Evolutionary conservation across 2,888 invertebrate species (phyloP).

Genomic region (Ectemnius cavifrons): DNA sequence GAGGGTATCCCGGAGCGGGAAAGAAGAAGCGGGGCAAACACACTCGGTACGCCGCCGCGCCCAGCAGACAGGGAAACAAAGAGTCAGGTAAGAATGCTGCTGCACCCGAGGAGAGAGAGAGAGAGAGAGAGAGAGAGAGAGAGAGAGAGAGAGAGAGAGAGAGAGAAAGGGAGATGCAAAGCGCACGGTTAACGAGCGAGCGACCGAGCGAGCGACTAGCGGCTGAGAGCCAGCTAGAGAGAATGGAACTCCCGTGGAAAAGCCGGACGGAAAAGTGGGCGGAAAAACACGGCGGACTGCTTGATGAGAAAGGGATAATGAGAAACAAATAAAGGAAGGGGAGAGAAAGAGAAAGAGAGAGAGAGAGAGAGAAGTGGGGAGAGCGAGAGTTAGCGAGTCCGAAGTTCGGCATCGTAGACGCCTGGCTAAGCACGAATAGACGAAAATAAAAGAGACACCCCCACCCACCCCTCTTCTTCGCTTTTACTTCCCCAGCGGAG

Average conservation of each 20-base stretch:
- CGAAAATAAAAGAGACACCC: no score
- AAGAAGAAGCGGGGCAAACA: slow-evolving; percentile 35
- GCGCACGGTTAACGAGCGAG: not conserved
- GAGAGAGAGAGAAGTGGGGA: not conserved
- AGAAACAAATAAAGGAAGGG: not conserved
- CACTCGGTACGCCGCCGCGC: slow-evolving; percentile 6
- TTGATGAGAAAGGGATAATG: slow-evolving; percentile 4
- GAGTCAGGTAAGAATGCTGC: slow-evolving; percentile 19
- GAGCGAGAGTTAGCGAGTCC: not conserved
- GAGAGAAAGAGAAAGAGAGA: not conserved
- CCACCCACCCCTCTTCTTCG: no score
- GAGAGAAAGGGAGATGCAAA: not conserved
- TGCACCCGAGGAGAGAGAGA: not conserved
- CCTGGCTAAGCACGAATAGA: no score
- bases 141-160: not conserved
- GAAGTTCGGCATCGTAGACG: no score
- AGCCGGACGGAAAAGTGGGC: slow-evolving; percentile 15
- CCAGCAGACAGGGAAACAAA: slow-evolving; percentile 24
- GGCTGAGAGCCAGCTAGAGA: slow-evolving; percentile 12
- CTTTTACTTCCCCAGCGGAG: no score
- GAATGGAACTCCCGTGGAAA: slow-evolving; percentile 14
- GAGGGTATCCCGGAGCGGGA: slow-evolving; percentile 55
- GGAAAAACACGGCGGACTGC: slow-evolving; percentile 4
- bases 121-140: not conserved
- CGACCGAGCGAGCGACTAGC: slow-evolving; percentile 7